Evolutionary conservation across 2,797 vertebrate species (phyloP), one percentile per base, ranked within the genome.

Genomic region (Cynopterus sphinx): DNA sequence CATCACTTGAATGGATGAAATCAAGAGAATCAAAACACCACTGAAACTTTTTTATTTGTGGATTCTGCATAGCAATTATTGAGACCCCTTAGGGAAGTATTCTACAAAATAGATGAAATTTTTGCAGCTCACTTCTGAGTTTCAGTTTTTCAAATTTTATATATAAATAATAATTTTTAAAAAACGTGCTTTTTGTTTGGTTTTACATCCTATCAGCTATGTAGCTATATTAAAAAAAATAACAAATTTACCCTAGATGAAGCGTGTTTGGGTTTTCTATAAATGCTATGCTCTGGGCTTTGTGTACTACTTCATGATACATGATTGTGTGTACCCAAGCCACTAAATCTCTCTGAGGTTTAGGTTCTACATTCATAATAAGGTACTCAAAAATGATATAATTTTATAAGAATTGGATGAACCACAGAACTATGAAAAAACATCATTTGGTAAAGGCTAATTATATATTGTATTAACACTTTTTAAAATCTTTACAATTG

Each of bases 21-120:
- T 95, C 19, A 93, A 92, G 68, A 91, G 21, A 93, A 82, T 93
- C 63, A 87, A 97, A 96, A 92, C 13, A 87, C 57, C 10, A 24
- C n/a, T 49, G 59, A 61, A 90, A 59, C 63, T 90, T 82, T 91
- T 75, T 90, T 90, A 95, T 91, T 83, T 83, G 65, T 91, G 81
- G 92, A 90, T 85, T 96, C 87, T 95, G 65, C 86, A 96, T 71
- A 70, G 59, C 59, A 78, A 93, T 74, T 74, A 19, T 92, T 94
- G 79, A 79, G 4, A 26, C 65, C 26, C 86, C 33, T 19, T 49
- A 90, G 74, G 81, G 81, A 95, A 88, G 39, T 28, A 0, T 90
- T 92, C 31, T 65, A 71, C 84, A 55, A 96, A 82, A 79, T 2
- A 94, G n/a, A 84, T 21, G 78, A 78, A 12, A 87, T 96, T 92